Conservation (phyloP, 1,140 invertebrate genomes). For the Drosophila oshimai region DNA sequence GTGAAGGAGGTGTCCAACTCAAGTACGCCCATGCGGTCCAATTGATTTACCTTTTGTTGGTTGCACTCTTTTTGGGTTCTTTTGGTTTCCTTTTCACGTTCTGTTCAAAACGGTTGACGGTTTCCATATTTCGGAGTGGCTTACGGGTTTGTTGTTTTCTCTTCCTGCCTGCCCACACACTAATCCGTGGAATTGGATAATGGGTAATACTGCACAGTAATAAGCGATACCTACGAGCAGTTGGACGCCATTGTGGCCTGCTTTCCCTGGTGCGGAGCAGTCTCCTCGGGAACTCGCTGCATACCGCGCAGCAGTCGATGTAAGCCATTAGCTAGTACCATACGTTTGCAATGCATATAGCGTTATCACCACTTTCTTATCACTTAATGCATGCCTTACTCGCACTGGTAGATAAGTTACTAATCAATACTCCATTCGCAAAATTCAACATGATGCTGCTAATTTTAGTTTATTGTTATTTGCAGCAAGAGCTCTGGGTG, state of each 20-base stretch:
- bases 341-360: neutral
- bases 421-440: conserved; percentile 8
- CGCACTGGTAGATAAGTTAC: conserved; percentile 1
- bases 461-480: conserved; percentile 21
- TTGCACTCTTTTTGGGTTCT: conserved; percentile 54
- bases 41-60: conserved; percentile 22
- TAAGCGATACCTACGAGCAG: conserved; percentile 87
- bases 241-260: conserved; percentile 88
- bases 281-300: conserved; percentile 80
- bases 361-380: conserved; percentile 1
- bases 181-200: conserved; percentile 36
- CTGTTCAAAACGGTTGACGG: conserved; percentile 38
- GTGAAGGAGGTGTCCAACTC: conserved; percentile 89
- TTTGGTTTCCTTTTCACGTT: conserved; percentile 44
- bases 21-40: conserved; percentile 87
- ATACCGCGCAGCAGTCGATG: conserved; percentile 83
- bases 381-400: conserved; percentile 16
- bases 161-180: conserved; percentile 57
- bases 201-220: conserved; percentile 60
- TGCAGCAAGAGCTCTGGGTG: neutral
- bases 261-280: conserved; percentile 87
- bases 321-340: conserved; percentile 54
- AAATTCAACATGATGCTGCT: conserved; percentile 13
- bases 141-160: conserved; percentile 63
- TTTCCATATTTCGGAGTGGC: conserved; percentile 57